Conservation (phyloP, 2,113 vertebrate genomes). For the Chloropsis hardwickii region DNA sequence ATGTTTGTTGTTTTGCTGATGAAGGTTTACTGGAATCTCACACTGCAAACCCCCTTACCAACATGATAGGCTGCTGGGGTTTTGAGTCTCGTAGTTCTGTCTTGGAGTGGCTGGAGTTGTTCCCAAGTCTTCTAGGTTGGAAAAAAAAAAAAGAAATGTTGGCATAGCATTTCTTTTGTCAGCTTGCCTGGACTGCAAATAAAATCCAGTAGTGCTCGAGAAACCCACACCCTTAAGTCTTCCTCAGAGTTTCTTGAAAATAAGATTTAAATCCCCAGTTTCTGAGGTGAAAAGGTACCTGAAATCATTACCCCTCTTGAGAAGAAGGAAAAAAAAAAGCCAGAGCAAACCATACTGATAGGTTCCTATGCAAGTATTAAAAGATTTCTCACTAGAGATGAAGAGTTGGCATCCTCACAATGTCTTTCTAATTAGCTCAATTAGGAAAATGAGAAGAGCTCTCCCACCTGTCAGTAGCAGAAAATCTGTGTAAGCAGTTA, state of each 20-base stretch:
- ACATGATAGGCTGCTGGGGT: background rate
- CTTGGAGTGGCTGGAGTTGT: background rate
- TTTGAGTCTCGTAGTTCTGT: background rate
- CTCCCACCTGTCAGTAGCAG: background rate
- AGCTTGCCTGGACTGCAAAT: background rate
- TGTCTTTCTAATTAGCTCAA: background rate
- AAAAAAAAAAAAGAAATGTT: background rate
- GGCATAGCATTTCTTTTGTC: background rate
- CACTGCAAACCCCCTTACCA: background rate
- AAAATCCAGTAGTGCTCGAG: background rate
- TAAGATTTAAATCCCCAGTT: background rate
- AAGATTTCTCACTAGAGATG: background rate
- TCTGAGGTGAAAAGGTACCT: background rate
- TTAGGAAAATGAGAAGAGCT: background rate
- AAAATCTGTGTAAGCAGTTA: background rate
- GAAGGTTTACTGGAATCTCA: background rate
- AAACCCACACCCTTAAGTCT: background rate
- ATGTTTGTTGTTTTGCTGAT: background rate
- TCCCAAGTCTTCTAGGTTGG: background rate
- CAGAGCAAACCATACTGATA: background rate
- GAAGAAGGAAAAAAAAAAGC: background rate
- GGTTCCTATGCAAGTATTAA: background rate
- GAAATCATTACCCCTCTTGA: background rate
- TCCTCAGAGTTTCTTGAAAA: background rate
- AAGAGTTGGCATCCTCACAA: background rate